phyloP scores from a whole-genome alignment of 2,113 vertebrate species.

The Ibidorhyncha struthersii region DNA sequence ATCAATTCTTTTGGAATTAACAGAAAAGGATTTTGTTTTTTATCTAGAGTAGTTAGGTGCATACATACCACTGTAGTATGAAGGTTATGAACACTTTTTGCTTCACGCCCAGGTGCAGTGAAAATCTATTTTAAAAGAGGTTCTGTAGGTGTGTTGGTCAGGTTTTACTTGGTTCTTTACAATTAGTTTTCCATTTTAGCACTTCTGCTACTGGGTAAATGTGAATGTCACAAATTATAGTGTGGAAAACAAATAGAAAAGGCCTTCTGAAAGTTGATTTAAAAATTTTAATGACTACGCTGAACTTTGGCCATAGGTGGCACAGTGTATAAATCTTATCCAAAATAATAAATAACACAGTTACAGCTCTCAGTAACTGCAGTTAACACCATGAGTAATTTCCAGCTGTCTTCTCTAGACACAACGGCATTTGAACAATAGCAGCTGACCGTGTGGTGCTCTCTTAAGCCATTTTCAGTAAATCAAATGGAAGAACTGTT shows the following conservation, averaged over 20 bases:
- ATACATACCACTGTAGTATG: not conserved
- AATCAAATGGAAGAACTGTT: conserved; percentile 7
- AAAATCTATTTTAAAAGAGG: not conserved
- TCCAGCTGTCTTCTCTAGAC: conserved; percentile 64
- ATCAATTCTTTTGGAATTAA: not conserved
- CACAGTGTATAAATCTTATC: not conserved
- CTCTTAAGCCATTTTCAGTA: conserved; percentile 47
- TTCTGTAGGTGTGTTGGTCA: not conserved
- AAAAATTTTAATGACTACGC: not conserved
- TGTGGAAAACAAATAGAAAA: not conserved
- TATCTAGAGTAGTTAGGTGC: not conserved
- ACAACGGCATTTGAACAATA: conserved; percentile 54
- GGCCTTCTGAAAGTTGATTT: not conserved
- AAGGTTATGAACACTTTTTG: not conserved
- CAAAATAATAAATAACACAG: not conserved
- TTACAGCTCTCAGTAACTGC: not conserved
- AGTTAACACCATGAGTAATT: conserved; percentile 21
- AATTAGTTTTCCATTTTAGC: not conserved
- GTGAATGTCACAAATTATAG: not conserved
- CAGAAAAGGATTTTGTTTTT: not conserved
- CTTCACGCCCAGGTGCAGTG: not conserved
- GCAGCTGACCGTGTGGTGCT: conserved; percentile 32
- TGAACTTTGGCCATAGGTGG: not conserved
- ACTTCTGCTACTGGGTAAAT: not conserved
- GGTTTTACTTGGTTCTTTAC: not conserved